Evolutionary conservation across 2,113 vertebrate genomes (phyloP).

Genomic region (Leucosticte australis): DNA sequence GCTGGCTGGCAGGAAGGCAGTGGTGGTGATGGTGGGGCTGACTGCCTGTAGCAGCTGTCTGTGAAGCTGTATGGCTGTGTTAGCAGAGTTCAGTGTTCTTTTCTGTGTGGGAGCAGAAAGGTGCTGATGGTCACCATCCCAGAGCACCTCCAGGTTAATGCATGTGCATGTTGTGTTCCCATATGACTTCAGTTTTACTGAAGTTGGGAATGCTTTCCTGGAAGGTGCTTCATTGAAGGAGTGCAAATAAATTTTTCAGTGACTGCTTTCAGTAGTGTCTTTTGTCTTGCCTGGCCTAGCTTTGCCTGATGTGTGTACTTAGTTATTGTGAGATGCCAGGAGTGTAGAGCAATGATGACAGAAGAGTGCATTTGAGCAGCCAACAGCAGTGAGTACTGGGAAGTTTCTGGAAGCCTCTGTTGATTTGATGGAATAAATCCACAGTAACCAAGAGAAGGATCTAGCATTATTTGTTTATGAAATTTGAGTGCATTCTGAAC

Average conservation of each 20-base stretch:
- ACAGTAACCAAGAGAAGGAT: background rate
- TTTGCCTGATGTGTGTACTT: background rate
- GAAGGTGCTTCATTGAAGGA: background rate
- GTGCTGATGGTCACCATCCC: background rate
- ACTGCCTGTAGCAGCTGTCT: accelerated
- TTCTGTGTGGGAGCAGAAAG: background rate
- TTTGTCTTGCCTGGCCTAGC: background rate
- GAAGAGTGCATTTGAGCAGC: background rate
- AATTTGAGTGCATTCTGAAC: background rate
- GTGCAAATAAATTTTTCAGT: background rate
- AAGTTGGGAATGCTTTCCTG: background rate
- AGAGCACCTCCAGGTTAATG: background rate
- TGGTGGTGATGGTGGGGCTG: background rate
- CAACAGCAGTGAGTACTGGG: background rate
- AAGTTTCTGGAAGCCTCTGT: background rate
- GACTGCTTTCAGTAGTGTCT: background rate
- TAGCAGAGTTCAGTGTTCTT: background rate
- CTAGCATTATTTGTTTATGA: background rate
- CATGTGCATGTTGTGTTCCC: accelerated
- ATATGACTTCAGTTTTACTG: accelerated
- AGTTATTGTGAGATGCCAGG: background rate
- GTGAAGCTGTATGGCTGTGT: background rate
- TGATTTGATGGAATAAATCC: background rate
- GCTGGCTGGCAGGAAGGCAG: no score
- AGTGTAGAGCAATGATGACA: accelerated